A percentile compares a stretch with the other conserved stretches of the same genome.
These are phyloP conservation scores for Prionace glauca DNA, from an alignment of 2,797 vertebrate genomes.

Conservation along the genomic window DNA sequence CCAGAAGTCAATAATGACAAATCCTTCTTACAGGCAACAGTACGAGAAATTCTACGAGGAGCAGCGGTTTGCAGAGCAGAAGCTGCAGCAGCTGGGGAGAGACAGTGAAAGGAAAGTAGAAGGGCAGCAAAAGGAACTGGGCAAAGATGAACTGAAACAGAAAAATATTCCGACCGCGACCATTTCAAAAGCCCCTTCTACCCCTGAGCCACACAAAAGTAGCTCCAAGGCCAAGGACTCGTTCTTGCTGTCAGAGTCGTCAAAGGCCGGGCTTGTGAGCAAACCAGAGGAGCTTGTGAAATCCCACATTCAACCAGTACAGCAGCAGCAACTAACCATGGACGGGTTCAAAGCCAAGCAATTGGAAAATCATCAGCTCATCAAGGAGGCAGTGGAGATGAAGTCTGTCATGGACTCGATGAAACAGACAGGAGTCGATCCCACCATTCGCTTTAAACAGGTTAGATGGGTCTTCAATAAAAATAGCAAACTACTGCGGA, in stretches of 20 bases:
- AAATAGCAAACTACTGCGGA: too few relatives aligned
- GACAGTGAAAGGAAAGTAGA: slow-evolving; percentile 65
- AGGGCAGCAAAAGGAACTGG: slow-evolving; percentile 61
- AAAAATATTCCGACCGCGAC: slow-evolving; percentile 68
- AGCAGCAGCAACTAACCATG: slow-evolving; percentile 67
- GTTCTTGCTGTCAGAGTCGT: slow-evolving; percentile 30
- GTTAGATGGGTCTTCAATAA: slow-evolving; percentile 49
- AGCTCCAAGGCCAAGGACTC: slow-evolving; percentile 66
- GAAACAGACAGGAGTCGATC: slow-evolving; percentile 93
- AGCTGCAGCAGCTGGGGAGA: slow-evolving; percentile 62
- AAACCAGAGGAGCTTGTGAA: slow-evolving; percentile 79
- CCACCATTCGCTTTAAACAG: slow-evolving; percentile 94
- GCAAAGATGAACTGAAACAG: slow-evolving; percentile 75
- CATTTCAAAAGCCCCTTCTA: slow-evolving; percentile 76
- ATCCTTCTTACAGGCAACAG: slow-evolving; percentile 70
- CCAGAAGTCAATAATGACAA: slow-evolving; percentile 87
- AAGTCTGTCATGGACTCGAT: slow-evolving; percentile 89
- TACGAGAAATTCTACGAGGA: slow-evolving; percentile 84
- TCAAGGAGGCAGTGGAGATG: slow-evolving; percentile 92
- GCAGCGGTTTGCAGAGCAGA: slow-evolving; percentile 76
- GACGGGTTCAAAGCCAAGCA: slow-evolving; percentile 72
- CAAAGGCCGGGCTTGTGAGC: slow-evolving; percentile 58
- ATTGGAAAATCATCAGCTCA: slow-evolving; percentile 83
- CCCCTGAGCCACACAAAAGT: slow-evolving; percentile 71
- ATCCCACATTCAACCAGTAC: slow-evolving; percentile 62